These are phyloP conservation scores for Anguilla japonica DNA, from an alignment of 2,113 vertebrate species.

Conservation along the genomic window DNA sequence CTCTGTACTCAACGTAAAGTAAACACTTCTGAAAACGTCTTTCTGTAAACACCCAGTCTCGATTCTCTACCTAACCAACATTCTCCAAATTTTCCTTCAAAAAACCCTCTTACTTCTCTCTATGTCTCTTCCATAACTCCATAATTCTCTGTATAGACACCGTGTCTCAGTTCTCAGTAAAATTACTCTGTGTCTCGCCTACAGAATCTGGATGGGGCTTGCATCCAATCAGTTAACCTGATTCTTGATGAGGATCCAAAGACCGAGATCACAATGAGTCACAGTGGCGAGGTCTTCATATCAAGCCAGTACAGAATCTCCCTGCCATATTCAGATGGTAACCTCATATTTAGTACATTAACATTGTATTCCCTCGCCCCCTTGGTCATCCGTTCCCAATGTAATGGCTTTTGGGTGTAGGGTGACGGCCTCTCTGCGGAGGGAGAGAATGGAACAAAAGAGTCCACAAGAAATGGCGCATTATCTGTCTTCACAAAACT, in stretches of 20 bases:
- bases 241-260: constrained; percentile 85
- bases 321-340: constrained; percentile 91
- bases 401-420: constrained; percentile 37
- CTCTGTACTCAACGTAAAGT: neutral
- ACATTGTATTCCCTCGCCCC: neutral
- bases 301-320: constrained; percentile 90
- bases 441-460: constrained; percentile 18
- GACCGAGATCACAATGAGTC: constrained; percentile 90
- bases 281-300: constrained; percentile 85
- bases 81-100: neutral
- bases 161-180: constrained; percentile 18
- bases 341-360: constrained; percentile 12
- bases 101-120: neutral
- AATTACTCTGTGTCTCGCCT: constrained; percentile 47
- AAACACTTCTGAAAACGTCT: neutral
- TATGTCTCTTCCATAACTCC: neutral
- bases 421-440: constrained; percentile 45
- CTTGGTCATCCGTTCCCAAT: neutral
- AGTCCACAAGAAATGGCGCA: constrained; percentile 7
- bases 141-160: neutral
- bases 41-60: neutral
- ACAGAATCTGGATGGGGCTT: constrained; percentile 89
- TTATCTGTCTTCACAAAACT: neutral
- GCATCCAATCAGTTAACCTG: constrained; percentile 89
- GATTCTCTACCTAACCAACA: neutral